Evolutionary conservation across 1,140 invertebrate species (phyloP).

Genomic region (Cyrtorhinus lividipennis): DNA sequence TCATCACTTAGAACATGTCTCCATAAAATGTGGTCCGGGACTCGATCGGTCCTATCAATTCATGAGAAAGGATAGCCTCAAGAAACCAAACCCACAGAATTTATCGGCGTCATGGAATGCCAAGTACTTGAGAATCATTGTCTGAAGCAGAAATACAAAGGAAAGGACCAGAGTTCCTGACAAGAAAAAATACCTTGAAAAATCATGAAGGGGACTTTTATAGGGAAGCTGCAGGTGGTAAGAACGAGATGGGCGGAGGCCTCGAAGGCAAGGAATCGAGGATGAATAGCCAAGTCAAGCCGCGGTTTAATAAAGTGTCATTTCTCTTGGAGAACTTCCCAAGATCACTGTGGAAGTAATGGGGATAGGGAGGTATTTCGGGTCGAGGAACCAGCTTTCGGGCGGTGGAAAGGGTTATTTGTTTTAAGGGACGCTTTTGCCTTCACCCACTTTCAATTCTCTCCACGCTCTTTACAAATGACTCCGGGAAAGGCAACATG

Average conservation of each 20-base stretch:
- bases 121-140: too few relatives aligned
- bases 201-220: neutral
- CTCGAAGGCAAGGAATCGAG: neutral
- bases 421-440: neutral
- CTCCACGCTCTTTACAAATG: conserved; percentile 3
- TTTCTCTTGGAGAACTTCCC: neutral
- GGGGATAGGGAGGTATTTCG: neutral
- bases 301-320: conserved; percentile 7
- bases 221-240: neutral
- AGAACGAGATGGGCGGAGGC: neutral
- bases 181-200: neutral
- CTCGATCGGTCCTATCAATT: too few relatives aligned
- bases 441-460: neutral
- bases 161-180: neutral
- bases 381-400: too few relatives aligned
- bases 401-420: neutral
- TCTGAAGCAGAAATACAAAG: too few relatives aligned
- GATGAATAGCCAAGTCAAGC: conserved; percentile 8
- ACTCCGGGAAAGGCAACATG: neutral
- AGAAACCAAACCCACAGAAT: too few relatives aligned
- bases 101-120: too few relatives aligned
- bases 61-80: too few relatives aligned
- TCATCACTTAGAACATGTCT: too few relatives aligned
- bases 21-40: too few relatives aligned
- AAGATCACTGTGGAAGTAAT: neutral